These are phyloP conservation scores for Sialia sialis DNA, from an alignment of 2,113 vertebrate genomes.

Conservation along the genomic window DNA sequence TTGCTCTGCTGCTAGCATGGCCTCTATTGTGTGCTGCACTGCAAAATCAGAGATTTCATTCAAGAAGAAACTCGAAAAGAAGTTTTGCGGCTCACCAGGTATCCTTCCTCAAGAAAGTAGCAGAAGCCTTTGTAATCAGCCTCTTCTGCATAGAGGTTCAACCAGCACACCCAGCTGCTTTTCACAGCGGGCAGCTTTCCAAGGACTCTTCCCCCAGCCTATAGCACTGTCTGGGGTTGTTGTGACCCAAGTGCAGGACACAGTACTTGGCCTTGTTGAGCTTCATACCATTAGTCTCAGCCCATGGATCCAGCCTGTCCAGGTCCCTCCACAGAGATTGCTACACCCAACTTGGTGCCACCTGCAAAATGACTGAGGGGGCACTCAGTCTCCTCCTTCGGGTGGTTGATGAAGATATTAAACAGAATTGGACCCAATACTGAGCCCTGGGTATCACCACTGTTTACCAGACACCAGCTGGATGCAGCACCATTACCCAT, in stretches of 20 bases:
- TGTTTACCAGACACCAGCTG: background rate
- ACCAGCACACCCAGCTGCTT: background rate
- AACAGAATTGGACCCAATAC: background rate
- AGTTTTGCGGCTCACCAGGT: background rate
- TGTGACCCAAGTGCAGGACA: background rate
- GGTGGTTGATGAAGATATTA: background rate
- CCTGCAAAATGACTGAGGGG: background rate
- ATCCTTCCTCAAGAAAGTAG: background rate
- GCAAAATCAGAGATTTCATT: background rate
- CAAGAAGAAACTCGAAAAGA: background rate
- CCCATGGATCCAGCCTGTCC: background rate
- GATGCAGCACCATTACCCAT: background rate
- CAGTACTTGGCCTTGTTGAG: background rate
- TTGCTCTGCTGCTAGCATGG: background rate
- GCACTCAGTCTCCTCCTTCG: background rate
- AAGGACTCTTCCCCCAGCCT: background rate
- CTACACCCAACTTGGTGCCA: fast-evolving
- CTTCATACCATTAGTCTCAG: background rate
- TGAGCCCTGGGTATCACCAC: background rate
- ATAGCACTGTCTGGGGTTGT: background rate
- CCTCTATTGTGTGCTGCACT: background rate
- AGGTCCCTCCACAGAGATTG: background rate
- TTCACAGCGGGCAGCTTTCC: background rate
- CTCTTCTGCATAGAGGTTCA: background rate
- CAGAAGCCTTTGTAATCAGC: background rate